Conservation (phyloP, 2,888 invertebrate species). For the Epistrophe eligans region DNA sequence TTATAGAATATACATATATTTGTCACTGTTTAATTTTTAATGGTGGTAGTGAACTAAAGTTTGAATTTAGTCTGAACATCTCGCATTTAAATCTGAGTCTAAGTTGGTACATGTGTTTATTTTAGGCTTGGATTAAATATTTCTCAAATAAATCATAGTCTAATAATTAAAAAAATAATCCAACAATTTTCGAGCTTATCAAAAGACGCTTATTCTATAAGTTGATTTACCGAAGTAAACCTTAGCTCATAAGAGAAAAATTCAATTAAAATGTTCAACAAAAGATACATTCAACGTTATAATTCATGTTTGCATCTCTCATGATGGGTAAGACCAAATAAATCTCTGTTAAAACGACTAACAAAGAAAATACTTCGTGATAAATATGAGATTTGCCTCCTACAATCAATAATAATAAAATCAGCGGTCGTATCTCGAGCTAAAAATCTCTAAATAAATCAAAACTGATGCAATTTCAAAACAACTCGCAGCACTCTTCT, state of each 20-base stretch:
- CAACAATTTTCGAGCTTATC: no score
- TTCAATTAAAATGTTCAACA: neutral
- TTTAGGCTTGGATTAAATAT: no score
- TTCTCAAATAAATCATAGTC: no score
- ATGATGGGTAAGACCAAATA: neutral
- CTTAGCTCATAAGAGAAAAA: neutral
- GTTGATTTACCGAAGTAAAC: no score
- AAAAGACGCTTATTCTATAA: no score
- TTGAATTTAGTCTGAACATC: neutral
- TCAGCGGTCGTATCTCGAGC: neutral
- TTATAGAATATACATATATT: neutral
- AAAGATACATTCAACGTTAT: neutral
- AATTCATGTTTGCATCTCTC: neutral
- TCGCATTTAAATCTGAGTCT: no score
- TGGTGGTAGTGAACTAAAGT: neutral
- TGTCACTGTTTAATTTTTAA: neutral
- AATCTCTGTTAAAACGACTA: neutral
- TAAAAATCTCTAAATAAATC: conserved; percentile 1
- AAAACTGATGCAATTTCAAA: conserved; percentile 6
- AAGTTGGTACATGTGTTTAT: no score
- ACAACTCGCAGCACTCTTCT: conserved; percentile 1
- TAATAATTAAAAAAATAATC: no score
- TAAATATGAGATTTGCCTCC: neutral
- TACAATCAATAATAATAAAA: neutral
- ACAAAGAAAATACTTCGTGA: neutral